phyloP scores from a whole-genome alignment of 2,888 invertebrate species.

The Cerastoderma edule region DNA sequence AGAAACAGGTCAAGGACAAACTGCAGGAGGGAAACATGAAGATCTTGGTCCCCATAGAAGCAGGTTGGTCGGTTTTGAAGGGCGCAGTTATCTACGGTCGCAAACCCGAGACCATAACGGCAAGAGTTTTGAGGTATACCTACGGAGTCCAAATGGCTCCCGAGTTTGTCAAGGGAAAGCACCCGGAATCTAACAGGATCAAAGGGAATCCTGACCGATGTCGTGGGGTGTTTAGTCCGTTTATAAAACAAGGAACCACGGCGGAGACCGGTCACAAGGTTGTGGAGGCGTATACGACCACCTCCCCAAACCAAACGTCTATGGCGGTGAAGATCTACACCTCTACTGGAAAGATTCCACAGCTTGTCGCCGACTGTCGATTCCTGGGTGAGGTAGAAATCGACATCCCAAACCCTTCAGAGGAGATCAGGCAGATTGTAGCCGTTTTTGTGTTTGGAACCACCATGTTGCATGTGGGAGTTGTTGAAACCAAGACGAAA shows the following conservation, averaged over 20 bases:
- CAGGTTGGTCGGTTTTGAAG: constrained; percentile 8
- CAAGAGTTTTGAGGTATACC: constrained; percentile 2
- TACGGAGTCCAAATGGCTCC: constrained; percentile 9
- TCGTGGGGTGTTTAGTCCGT: constrained; percentile 36
- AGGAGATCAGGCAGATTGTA: constrained; percentile 22
- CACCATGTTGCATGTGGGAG: constrained; percentile 39
- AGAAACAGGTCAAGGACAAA: no score
- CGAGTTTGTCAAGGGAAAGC: constrained; percentile 48
- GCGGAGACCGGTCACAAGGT: constrained; percentile 30
- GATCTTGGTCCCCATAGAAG: neutral
- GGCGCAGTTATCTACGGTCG: constrained; percentile 10
- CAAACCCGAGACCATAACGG: neutral
- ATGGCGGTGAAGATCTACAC: constrained; percentile 28
- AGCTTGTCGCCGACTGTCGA: constrained; percentile 34
- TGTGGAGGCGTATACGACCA: constrained; percentile 32
- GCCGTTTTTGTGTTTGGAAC: constrained; percentile 48
- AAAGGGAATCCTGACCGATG: constrained; percentile 30
- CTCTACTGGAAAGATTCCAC: constrained; percentile 22
- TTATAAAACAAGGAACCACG: constrained; percentile 41
- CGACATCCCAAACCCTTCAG: constrained; percentile 35
- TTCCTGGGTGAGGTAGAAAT: constrained; percentile 41
- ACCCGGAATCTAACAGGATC: constrained; percentile 44
- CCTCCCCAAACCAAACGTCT: constrained; percentile 6
- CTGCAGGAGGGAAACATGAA: neutral
- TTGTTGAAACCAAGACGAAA: constrained; percentile 27